phyloP scores from a whole-genome alignment of 2,113 vertebrate genomes.

The Oreochromis niloticus region DNA sequence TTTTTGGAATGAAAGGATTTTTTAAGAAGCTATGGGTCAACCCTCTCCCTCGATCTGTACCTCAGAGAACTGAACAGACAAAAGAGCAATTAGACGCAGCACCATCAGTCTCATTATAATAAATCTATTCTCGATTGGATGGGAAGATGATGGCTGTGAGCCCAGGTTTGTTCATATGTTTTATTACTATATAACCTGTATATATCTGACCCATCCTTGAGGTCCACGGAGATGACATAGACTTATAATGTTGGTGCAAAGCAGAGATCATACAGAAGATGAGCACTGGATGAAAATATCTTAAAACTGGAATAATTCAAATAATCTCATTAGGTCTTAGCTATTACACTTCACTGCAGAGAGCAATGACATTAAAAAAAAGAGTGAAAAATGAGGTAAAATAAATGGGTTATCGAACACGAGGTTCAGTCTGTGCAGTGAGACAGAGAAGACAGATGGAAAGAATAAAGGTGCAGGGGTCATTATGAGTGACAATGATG shows the following conservation, averaged over 20 bases:
- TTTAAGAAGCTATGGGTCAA: neutral
- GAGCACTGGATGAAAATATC: neutral
- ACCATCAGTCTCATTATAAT: conserved; percentile 32
- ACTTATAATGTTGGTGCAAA: neutral
- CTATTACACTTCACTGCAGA: neutral
- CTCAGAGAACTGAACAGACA: conserved; percentile 30
- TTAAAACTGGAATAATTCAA: neutral
- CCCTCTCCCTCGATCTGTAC: neutral
- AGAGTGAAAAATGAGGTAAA: conserved; percentile 22
- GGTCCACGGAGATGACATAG: neutral
- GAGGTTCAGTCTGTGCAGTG: conserved; percentile 2
- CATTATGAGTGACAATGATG: conserved; percentile 43
- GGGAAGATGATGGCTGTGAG: conserved; percentile 31
- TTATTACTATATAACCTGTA: conserved; percentile 23
- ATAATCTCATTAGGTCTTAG: neutral
- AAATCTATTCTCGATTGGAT: conserved; percentile 43
- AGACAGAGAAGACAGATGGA: conserved; percentile 20
- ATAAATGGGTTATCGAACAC: conserved; percentile 62
- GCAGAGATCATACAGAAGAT: neutral
- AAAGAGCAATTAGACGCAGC: conserved; percentile 46
- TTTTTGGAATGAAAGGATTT: neutral
- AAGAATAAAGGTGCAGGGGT: conserved; percentile 6
- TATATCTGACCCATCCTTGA: conserved; percentile 10
- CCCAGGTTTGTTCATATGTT: conserved; percentile 43
- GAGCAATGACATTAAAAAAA: neutral